These are phyloP conservation scores for Conopomorpha cramerella DNA, from an alignment of 1,140 invertebrate species.

Conservation along the genomic window DNA sequence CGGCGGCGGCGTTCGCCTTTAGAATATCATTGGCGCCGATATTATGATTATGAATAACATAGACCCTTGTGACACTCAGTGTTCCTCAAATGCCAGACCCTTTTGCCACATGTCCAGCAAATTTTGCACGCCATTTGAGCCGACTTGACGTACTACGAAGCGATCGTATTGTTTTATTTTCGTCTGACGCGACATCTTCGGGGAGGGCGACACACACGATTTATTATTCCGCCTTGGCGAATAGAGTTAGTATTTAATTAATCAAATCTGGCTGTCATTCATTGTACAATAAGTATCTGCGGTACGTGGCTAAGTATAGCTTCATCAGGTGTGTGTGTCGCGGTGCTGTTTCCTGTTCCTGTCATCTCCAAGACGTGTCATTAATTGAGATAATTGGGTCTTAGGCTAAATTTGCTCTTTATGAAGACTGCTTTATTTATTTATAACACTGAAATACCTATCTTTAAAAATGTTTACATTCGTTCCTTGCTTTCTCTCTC, in stretches of 20 bases:
- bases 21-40: slow-evolving; percentile 48
- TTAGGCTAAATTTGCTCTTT: slow-evolving; percentile 32
- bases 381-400: slow-evolving; percentile 55
- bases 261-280: slow-evolving; percentile 51
- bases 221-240: slow-evolving; percentile 41
- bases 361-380: slow-evolving; percentile 40
- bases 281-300: too few relatives aligned
- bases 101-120: slow-evolving; percentile 32
- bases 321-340: slow-evolving; percentile 10
- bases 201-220: slow-evolving; percentile 47
- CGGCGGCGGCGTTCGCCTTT: slow-evolving; percentile 14
- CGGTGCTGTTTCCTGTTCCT: slow-evolving; percentile 43
- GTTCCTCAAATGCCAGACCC: slow-evolving; percentile 31
- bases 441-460: too few relatives aligned
- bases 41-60: slow-evolving; percentile 54
- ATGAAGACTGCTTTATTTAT: slow-evolving; percentile 27
- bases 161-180: slow-evolving; percentile 39
- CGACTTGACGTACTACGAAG: not conserved
- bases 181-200: slow-evolving; percentile 50
- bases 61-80: slow-evolving; percentile 3
- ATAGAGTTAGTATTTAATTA: slow-evolving; percentile 47
- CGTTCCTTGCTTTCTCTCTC: too few relatives aligned
- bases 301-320: too few relatives aligned
- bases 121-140: slow-evolving; percentile 35
- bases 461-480: too few relatives aligned